Conservation (phyloP, 2,888 invertebrate species). For the Odontocolon sp. region DNA sequence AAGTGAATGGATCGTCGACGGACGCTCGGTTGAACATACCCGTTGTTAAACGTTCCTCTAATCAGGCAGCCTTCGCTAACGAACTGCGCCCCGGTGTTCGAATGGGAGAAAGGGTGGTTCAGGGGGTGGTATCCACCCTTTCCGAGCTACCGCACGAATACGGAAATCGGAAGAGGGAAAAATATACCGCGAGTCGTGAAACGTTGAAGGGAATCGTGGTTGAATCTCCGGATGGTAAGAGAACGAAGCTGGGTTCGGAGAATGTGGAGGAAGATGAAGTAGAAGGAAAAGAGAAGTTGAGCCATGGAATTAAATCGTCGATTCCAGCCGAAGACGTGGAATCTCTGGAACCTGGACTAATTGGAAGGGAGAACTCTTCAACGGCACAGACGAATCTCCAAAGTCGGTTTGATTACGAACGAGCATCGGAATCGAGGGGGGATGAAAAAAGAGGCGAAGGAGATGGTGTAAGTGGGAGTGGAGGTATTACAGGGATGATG, state of each 20-base stretch:
- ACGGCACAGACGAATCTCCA: neutral
- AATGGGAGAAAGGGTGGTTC: conserved; percentile 13
- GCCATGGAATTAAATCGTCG: conserved; percentile 36
- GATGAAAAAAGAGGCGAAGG: neutral
- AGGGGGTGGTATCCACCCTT: conserved; percentile 19
- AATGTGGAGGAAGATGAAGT: neutral
- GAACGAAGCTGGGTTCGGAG: neutral
- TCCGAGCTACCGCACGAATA: conserved; percentile 40
- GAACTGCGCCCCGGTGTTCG: conserved; percentile 56
- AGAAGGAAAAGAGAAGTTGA: neutral
- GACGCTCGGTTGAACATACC: conserved; percentile 59
- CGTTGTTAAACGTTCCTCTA: conserved; percentile 65
- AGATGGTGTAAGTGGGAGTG: neutral
- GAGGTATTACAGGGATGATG: no score
- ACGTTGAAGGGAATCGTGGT: conserved; percentile 1
- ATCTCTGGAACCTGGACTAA: conserved; percentile 3
- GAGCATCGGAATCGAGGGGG: neutral
- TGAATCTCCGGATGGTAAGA: neutral
- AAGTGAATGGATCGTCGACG: conserved; percentile 62
- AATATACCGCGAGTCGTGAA: conserved; percentile 15
- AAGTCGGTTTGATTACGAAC: conserved; percentile 33
- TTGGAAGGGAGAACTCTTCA: conserved; percentile 31
- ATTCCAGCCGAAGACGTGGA: conserved; percentile 18
- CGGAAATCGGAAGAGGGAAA: conserved; percentile 39
- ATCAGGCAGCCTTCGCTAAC: conserved; percentile 64